Base-by-base conservation (phyloP, 2,888 invertebrate species). In the Hypena proboscidalis region DNA sequence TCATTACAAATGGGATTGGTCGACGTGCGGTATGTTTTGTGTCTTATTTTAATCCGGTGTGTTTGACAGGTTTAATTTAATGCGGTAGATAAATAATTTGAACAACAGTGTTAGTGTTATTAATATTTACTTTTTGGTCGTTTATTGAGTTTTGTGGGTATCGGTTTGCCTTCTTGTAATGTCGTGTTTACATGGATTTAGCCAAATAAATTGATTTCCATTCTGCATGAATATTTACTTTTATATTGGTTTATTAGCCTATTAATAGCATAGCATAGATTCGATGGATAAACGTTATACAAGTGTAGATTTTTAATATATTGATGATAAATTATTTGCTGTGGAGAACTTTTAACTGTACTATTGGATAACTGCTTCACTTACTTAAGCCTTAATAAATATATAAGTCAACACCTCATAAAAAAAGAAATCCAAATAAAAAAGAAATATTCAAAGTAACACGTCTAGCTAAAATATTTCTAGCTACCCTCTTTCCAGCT, bases 1-100 rank as follows among this genome's bases (percentile, higher is more conserved):
- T 77, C 71, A 77, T 80, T 80, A 79, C 72, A 74, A 70, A 76
- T 77, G 66, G 63, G 66, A 60, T 74, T 62, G 74, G 71, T 70
- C 56, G 58, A 61, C 42, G 40, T 70, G 74, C 46, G 73, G 74
- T 72, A 40, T 41, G 45, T 58, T 47, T 58, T 72, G 44, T 66
- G 65, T 77, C 70, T 76, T 79, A 66, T 51, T 68, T 69, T 67
- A 75, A 72, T 69, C 54, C 60, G 10, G 40, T 71, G 75, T 62
- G 43, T 75, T 72, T 76, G 72, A 74, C 73, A 70, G 65, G 53
- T 67, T 67, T 53, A 62, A 69, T 72, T 73, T 60, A 61, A 62
- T 69, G 68, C 47, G 73, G 73, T 72, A 35, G 13, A 42, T 26
- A 36, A 54, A 59, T 44, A 47, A 56, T 60, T 58, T 42, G 35